phyloP scores from a whole-genome alignment of 2,888 invertebrate species.

The Drosophila mimica region DNA sequence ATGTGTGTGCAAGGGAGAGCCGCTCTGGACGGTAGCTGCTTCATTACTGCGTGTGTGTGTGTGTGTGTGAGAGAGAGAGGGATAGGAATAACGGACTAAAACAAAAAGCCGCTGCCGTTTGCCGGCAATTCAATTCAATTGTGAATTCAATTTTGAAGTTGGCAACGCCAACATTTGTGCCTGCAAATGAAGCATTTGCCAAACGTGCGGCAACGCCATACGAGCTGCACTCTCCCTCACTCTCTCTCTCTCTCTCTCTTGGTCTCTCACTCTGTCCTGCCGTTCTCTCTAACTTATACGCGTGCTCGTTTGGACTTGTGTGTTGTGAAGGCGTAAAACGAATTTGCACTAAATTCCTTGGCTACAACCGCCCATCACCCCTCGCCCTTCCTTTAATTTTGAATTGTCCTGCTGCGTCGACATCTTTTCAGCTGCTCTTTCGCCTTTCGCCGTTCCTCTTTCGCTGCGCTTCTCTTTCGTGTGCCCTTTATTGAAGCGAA shows the following conservation, averaged over 20 bases:
- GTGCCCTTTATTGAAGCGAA: slow-evolving; percentile 78
- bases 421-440: slow-evolving; percentile 60
- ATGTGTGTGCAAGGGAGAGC: neutral
- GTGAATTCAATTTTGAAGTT: slow-evolving; percentile 77
- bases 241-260: neutral
- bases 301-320: slow-evolving; percentile 20
- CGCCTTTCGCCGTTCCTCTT: slow-evolving; percentile 17
- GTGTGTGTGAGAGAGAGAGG: neutral
- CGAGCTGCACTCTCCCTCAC: slow-evolving; percentile 20
- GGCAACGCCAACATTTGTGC: slow-evolving; percentile 64
- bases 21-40: neutral
- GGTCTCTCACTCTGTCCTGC: neutral
- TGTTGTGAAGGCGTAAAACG: slow-evolving; percentile 70
- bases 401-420: slow-evolving; percentile 42
- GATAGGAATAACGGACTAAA: slow-evolving; percentile 40
- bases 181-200: slow-evolving; percentile 63
- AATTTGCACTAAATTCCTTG: slow-evolving; percentile 76
- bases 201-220: slow-evolving; percentile 47
- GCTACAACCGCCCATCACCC: slow-evolving; percentile 6
- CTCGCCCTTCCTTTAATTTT: neutral
- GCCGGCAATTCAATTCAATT: slow-evolving; percentile 76
- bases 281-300: neutral
- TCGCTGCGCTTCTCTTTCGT: slow-evolving; percentile 60
- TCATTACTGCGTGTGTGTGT: neutral
- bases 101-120: slow-evolving; percentile 57